A percentile compares a stretch with the other conserved stretches of the same genome.
Conservation (phyloP, 2,797 vertebrate genomes). For the Poecile montanus region DNA sequence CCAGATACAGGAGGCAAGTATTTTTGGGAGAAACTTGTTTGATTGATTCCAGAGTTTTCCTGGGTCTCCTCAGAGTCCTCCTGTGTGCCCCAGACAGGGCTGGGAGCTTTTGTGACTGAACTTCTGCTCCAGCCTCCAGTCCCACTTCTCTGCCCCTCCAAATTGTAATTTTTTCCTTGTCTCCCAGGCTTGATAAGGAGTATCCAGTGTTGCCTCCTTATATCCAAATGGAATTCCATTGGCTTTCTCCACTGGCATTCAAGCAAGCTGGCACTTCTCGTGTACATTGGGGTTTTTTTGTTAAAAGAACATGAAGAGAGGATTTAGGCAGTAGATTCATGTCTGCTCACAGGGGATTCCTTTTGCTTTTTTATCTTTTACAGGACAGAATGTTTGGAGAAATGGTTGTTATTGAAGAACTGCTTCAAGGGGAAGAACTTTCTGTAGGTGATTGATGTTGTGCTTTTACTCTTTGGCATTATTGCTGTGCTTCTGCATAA, state of each 20-base stretch:
- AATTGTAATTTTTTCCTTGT: not conserved
- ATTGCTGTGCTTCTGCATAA: not conserved
- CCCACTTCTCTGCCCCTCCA: not conserved
- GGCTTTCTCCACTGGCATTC: not conserved
- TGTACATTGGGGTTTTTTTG: not conserved
- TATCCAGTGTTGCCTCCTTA: not conserved
- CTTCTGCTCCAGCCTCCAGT: not conserved
- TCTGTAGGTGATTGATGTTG: constrained; percentile 75
- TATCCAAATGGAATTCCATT: not conserved
- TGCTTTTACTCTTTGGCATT: not conserved
- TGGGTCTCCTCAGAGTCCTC: not conserved
- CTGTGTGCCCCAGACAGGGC: not conserved
- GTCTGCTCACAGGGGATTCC: not conserved
- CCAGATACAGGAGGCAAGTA: not conserved
- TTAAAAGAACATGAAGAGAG: not conserved
- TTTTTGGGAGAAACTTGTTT: not conserved
- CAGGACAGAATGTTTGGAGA: constrained; percentile 86
- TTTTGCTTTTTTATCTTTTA: not conserved
- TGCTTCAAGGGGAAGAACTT: constrained; percentile 90
- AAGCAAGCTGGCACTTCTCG: not conserved
- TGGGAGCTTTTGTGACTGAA: not conserved
- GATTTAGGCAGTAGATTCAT: not conserved
- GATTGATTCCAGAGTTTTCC: not conserved
- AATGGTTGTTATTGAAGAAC: constrained; percentile 88
- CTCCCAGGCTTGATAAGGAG: not conserved